Conservation (phyloP, 2,888 invertebrate genomes). For the Oscheius sp. region DNA sequence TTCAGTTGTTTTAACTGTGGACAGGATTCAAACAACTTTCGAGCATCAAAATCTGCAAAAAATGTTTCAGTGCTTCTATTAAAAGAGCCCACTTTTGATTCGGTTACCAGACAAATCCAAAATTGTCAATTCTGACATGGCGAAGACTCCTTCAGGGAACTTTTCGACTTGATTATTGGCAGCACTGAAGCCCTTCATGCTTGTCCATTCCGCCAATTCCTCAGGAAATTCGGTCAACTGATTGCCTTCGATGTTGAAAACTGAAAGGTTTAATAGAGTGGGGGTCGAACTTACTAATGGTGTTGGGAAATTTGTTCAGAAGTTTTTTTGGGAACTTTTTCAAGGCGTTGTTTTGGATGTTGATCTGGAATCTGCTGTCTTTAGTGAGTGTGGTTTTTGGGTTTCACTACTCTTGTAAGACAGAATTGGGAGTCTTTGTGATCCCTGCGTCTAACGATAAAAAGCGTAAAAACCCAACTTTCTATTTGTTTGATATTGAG, state of each 20-base stretch:
- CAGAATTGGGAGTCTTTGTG: too few species aligned
- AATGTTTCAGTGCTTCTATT: neutral
- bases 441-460: too few species aligned
- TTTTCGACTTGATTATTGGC: conserved; percentile 56
- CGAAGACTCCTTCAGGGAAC: conserved; percentile 57
- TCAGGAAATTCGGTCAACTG: conserved; percentile 60
- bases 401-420: too few species aligned
- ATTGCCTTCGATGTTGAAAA: conserved; percentile 65
- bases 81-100: conserved; percentile 48
- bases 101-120: conserved; percentile 61
- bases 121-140: conserved; percentile 48
- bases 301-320: conserved; percentile 60
- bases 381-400: neutral
- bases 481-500: too few species aligned
- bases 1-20: conserved; percentile 48
- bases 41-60: conserved; percentile 53
- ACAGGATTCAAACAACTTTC: conserved; percentile 39
- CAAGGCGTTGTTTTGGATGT: conserved; percentile 57
- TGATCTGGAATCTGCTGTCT: conserved; percentile 37
- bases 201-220: conserved; percentile 58
- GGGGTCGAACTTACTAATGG: conserved; percentile 47
- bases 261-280: conserved; percentile 40
- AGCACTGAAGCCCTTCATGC: conserved; percentile 60
- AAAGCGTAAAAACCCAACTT: too few species aligned
- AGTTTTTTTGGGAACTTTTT: conserved; percentile 70